A percentile compares a stretch with the other conserved stretches of the same genome.
Conservation (phyloP, 2,888 invertebrate genomes). For the Pseudoips prasinana region DNA sequence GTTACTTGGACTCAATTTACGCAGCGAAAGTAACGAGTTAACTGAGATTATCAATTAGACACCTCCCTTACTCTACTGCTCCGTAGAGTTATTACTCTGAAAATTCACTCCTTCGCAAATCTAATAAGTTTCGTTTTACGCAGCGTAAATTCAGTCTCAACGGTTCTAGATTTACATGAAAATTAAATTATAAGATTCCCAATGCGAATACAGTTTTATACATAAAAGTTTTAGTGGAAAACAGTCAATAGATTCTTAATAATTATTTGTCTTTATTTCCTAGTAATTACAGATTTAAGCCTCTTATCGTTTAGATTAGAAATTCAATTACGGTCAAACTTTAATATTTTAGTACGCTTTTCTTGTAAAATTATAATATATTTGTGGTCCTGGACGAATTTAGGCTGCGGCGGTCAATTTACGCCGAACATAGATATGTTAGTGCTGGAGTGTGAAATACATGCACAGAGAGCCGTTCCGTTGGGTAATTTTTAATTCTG, state of each 20-base stretch:
- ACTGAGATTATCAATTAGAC: slow-evolving; percentile 20
- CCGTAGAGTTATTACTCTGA: too few relatives aligned
- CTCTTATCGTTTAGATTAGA: slow-evolving; percentile 34
- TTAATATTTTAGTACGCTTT: too few relatives aligned
- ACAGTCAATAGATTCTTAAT: slow-evolving; percentile 69
- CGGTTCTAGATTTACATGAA: slow-evolving; percentile 27
- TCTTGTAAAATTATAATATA: too few relatives aligned
- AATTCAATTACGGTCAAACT: too few relatives aligned
- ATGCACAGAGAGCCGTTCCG: too few relatives aligned
- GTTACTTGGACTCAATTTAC: slow-evolving; percentile 34
- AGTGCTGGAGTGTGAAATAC: too few relatives aligned
- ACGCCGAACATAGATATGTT: too few relatives aligned
- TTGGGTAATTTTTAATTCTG: too few relatives aligned
- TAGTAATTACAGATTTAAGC: slow-evolving; percentile 51
- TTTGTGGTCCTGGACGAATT: too few relatives aligned
- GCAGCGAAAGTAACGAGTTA: slow-evolving; percentile 16
- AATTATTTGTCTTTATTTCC: slow-evolving; percentile 68
- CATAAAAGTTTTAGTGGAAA: slow-evolving; percentile 49
- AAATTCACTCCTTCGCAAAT: slow-evolving; percentile 24
- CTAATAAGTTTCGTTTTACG: slow-evolving; percentile 27
- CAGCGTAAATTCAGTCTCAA: slow-evolving; percentile 28
- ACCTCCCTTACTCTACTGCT: slow-evolving; percentile 23
- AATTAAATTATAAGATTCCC: slow-evolving; percentile 31
- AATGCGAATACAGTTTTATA: slow-evolving; percentile 30
- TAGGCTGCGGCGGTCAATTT: too few relatives aligned